phyloP scores from a whole-genome alignment of 2,888 invertebrate species.

The Eupelmus urozonus region DNA sequence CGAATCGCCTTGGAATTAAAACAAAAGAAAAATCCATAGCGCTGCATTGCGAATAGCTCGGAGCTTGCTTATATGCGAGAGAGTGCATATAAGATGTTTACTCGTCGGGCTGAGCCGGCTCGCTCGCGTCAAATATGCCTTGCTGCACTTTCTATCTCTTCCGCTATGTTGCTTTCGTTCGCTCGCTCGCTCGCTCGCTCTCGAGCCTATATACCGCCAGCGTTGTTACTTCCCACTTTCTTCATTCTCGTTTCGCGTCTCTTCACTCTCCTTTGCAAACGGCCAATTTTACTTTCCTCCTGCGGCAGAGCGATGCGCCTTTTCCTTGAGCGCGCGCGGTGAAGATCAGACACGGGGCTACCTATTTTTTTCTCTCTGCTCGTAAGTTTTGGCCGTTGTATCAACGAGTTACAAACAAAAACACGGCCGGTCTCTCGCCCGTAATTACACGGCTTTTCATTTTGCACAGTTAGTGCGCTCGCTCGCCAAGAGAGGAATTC shows the following conservation, averaged over 20 bases:
- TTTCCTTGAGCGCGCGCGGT: too few relatives aligned
- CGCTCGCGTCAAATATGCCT: conserved; percentile 22
- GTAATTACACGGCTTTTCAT: background rate
- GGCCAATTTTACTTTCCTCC: conserved; percentile 47
- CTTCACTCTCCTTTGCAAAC: conserved; percentile 42
- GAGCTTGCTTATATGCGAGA: too few relatives aligned
- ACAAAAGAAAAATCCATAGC: too few relatives aligned
- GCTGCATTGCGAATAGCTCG: too few relatives aligned
- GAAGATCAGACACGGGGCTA: too few relatives aligned
- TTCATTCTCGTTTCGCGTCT: conserved; percentile 34
- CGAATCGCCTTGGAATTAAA: too few relatives aligned
- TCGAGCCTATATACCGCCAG: background rate
- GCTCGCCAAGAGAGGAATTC: too few relatives aligned
- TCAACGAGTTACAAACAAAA: background rate
- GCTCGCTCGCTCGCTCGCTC: background rate
- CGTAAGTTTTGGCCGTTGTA: background rate
- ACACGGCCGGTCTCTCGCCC: background rate
- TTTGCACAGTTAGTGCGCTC: conserved; percentile 26
- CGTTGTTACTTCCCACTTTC: conserved; percentile 36
- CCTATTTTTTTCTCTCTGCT: conserved; percentile 6
- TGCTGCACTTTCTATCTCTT: conserved; percentile 51
- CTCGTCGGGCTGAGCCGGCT: background rate
- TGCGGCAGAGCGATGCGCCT: too few relatives aligned
- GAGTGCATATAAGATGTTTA: conserved; percentile 22
- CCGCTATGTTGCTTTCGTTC: conserved; percentile 38